Evolutionary conservation across 2,113 vertebrate genomes (phyloP).

Genomic region (Tylochromis polylepis): DNA sequence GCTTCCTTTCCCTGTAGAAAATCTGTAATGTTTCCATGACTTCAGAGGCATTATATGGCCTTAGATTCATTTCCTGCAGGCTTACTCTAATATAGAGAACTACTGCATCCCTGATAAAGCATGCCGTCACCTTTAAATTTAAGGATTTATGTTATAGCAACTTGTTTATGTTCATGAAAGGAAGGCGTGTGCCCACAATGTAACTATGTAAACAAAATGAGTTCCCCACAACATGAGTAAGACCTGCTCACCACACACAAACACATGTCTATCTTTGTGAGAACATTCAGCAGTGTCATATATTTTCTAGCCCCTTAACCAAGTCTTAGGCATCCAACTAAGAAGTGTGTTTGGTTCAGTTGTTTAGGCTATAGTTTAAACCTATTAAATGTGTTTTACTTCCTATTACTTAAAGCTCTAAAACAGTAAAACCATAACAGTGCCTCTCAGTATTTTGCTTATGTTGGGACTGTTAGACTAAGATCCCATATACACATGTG

Average conservation of each 20-base stretch:
- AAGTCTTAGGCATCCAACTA: neutral
- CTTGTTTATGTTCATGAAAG: neutral
- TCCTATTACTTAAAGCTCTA: neutral
- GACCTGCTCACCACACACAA: neutral
- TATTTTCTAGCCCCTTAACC: neutral
- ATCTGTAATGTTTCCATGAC: neutral
- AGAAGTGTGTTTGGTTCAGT: neutral
- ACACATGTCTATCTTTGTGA: neutral
- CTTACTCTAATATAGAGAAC: neutral
- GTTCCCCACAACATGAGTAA: neutral
- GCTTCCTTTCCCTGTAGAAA: neutral
- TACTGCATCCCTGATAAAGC: neutral
- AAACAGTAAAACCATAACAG: neutral
- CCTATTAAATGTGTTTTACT: neutral
- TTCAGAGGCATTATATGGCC: neutral
- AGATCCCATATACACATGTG: neutral
- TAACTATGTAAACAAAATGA: neutral
- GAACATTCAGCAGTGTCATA: neutral
- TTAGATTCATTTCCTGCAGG: neutral
- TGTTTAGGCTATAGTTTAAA: neutral
- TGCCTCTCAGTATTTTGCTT: neutral
- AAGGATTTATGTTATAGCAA: neutral
- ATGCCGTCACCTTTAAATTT: neutral
- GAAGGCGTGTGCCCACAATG: neutral
- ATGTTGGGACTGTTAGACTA: neutral